Conservation (phyloP, 2,113 vertebrate genomes). For the Eulacestoma nigropectus region DNA sequence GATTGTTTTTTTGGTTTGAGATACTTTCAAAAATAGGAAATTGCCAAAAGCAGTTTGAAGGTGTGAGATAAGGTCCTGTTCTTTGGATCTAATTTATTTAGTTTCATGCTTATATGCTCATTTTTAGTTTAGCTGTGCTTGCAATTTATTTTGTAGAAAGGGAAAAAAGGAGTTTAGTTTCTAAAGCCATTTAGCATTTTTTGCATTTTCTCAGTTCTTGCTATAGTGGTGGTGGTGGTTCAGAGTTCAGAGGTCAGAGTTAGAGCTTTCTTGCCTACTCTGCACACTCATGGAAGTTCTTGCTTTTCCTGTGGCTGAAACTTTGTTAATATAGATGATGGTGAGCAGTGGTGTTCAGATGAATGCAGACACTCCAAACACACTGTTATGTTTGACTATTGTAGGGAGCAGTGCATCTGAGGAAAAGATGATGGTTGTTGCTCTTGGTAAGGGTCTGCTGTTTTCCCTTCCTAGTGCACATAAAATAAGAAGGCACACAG, state of each 20-base stretch:
- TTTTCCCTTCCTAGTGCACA: background rate
- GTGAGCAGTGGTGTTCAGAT: background rate
- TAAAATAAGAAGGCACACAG: background rate
- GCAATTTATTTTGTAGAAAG: background rate
- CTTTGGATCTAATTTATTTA: background rate
- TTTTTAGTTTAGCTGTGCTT: background rate
- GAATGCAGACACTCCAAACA: background rate
- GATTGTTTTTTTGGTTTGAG: background rate
- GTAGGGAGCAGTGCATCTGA: background rate
- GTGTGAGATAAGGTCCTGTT: background rate
- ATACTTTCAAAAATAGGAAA: background rate
- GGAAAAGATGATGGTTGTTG: background rate
- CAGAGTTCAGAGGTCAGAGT: background rate
- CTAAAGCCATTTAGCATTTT: background rate
- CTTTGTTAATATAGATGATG: background rate
- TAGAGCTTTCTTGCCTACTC: background rate
- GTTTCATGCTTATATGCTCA: background rate
- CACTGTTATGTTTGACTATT: background rate
- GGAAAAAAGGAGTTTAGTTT: background rate
- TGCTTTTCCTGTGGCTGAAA: background rate
- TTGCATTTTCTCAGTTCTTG: background rate
- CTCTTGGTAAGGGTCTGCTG: background rate
- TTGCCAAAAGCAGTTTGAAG: background rate
- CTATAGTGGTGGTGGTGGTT: background rate
- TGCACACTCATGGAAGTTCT: background rate